Conservation (phyloP, 2,888 invertebrate genomes). For the Tachina grossa region DNA sequence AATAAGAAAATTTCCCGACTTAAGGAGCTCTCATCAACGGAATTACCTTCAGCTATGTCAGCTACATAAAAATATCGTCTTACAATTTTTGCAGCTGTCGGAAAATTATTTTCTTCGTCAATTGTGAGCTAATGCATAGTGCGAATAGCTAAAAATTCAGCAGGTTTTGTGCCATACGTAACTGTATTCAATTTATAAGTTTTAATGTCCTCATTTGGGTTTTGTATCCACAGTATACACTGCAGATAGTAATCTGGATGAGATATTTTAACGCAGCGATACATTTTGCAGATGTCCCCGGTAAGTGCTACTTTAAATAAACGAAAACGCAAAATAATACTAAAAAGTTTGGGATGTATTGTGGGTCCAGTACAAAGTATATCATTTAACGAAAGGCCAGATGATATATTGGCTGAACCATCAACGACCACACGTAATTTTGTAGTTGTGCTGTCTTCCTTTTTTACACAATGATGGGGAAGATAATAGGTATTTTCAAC, state of each 20-base stretch:
- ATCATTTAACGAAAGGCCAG: conserved; percentile 30
- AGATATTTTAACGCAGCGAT: conserved; percentile 60
- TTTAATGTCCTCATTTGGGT: conserved; percentile 29
- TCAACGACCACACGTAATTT: conserved; percentile 50
- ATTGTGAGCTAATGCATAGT: conserved; percentile 54
- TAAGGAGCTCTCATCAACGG: background rate
- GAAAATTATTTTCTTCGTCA: conserved; percentile 36
- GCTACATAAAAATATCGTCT: conserved; percentile 63
- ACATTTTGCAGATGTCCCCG: conserved; percentile 71
- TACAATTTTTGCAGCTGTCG: conserved; percentile 35
- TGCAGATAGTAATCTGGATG: conserved; percentile 59
- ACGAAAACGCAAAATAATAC: conserved; percentile 57
- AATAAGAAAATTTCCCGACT: conserved; percentile 42
- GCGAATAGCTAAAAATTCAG: conserved; percentile 46
- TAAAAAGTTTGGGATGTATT: conserved; percentile 18
- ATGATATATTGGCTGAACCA: conserved; percentile 37
- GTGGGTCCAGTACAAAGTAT: background rate
- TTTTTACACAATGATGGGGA: conserved; percentile 51
- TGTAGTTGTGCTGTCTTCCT: conserved; percentile 38
- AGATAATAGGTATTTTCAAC: conserved; percentile 30
- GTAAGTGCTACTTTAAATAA: conserved; percentile 54
- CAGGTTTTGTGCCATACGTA: conserved; percentile 55
- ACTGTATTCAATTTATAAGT: conserved; percentile 58
- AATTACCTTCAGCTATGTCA: conserved; percentile 55
- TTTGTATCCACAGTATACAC: conserved; percentile 65